Base-by-base conservation (phyloP, 2,113 vertebrate species). In the Eonycteris spelaea region DNA sequence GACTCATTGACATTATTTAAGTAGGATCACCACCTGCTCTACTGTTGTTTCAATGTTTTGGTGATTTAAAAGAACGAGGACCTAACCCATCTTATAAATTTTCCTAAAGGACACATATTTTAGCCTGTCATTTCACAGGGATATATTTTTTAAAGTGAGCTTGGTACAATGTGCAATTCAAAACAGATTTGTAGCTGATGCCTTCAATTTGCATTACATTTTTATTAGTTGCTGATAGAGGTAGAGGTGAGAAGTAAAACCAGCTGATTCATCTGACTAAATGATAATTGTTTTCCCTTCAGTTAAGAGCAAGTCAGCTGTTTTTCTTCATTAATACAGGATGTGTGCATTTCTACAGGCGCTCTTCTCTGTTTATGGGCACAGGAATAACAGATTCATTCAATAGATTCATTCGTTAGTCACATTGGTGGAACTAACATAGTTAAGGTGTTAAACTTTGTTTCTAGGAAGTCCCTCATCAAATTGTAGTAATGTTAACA, bases 41-140 rank as follows among this genome's bases (percentile, higher is more conserved):
- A 71, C 96, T 88, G 73, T 15, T 93, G 79, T 95, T 91, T 96
- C 96, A 94, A 95, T 96, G 94, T 10, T 97, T 97, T 96, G 98
- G 92, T 97, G 97, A 98, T 98, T 98, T 98, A 98, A 97, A 91
- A 86, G 68, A 96, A 95, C 53, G 14, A 15, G 65, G n/a, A 75
- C 75, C 86, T 96, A 97, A 98, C 87, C 90, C 79, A 33, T 67
- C 92, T 70, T 88, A 96, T 98, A 97, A 98, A 98, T 98, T 97
- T 97, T 33, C 45, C 67, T 61, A 94, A 90, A 97, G 97, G 97
- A 98, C 85, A 43, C 84, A 92, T 96, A 91, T 95, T 95, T 91
- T 95, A 97, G 94, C 96, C 94, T 98, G 98, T 95, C 97, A 91
- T 61, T 90, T 97, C 91, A 51, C 61, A 19, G 97, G 94, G 93